These are phyloP conservation scores for Tenthredo notha DNA, from an alignment of 2,888 invertebrate species.

Conservation along the genomic window DNA sequence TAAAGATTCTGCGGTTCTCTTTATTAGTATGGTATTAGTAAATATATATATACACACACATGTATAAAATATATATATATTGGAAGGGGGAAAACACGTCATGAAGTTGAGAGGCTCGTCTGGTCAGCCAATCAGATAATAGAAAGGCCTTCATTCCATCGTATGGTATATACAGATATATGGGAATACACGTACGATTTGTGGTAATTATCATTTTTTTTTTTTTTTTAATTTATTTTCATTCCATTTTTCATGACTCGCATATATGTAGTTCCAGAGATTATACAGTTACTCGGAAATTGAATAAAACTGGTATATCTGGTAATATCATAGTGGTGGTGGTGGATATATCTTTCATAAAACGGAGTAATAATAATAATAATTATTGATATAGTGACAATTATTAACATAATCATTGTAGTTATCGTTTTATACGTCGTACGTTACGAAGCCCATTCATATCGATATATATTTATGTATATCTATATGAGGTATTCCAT, in stretches of 20 bases:
- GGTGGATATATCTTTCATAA: no score
- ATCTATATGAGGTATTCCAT: no score
- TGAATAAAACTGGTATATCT: neutral
- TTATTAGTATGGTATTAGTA: neutral
- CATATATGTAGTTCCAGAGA: neutral
- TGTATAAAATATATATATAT: conserved; percentile 12
- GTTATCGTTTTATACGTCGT: no score
- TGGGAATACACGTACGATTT: conserved; percentile 40
- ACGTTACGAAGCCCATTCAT: no score
- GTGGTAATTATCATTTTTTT: conserved; percentile 51
- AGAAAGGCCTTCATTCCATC: conserved; percentile 64
- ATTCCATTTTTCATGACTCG: neutral
- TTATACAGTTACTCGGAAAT: conserved; percentile 3
- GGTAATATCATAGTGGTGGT: no score
- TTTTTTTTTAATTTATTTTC: conserved; percentile 21
- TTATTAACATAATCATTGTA: no score
- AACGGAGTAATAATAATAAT: no score
- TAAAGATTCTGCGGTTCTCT: neutral
- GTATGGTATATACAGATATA: conserved; percentile 51
- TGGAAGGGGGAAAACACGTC: conserved; percentile 57
- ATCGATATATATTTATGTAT: no score
- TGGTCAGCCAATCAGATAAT: conserved; percentile 66
- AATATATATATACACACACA: neutral
- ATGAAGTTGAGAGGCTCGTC: conserved; percentile 69
- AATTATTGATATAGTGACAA: no score